Percentiles rank a stretch among this genome's conserved stretches.
Conservation (phyloP, 2,113 vertebrate species). For the Girardinichthys multiradiatus region DNA sequence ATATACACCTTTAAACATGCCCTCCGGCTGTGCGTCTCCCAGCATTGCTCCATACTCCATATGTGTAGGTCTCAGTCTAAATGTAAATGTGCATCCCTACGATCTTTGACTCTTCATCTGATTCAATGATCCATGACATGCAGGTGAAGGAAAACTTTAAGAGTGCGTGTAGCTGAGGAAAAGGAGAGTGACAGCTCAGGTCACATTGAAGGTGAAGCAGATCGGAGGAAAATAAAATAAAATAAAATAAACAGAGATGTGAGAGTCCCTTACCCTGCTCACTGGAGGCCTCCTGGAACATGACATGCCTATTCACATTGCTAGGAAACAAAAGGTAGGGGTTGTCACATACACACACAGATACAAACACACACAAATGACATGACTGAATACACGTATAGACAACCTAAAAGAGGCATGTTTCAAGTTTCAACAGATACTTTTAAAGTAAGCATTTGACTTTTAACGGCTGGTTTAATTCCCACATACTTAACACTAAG, state of each 20-base stretch:
- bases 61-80: constrained; percentile 17
- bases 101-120: not conserved
- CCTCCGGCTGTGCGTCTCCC: not conserved
- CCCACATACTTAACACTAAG: not conserved
- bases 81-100: constrained; percentile 4
- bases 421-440: not conserved
- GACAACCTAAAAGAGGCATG: constrained; percentile 2
- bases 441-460: constrained; percentile 13
- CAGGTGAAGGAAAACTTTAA: constrained; percentile 25
- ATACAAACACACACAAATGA: not conserved
- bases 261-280: constrained; percentile 18
- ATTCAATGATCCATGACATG: constrained; percentile 30
- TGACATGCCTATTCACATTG: too few relatives aligned
- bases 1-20: constrained; percentile 2
- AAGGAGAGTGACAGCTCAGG: constrained; percentile 43
- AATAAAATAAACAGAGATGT: not conserved
- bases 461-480: constrained; percentile 23
- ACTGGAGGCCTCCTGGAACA: constrained; percentile 48
- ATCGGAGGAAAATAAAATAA: constrained; percentile 27
- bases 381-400: not conserved
- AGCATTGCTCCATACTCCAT: not conserved
- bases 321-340: too few relatives aligned
- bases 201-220: constrained; percentile 8
- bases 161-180: constrained; percentile 14
- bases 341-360: not conserved